phyloP scores from a whole-genome alignment of 2,113 vertebrate species.

The Martes martes region DNA sequence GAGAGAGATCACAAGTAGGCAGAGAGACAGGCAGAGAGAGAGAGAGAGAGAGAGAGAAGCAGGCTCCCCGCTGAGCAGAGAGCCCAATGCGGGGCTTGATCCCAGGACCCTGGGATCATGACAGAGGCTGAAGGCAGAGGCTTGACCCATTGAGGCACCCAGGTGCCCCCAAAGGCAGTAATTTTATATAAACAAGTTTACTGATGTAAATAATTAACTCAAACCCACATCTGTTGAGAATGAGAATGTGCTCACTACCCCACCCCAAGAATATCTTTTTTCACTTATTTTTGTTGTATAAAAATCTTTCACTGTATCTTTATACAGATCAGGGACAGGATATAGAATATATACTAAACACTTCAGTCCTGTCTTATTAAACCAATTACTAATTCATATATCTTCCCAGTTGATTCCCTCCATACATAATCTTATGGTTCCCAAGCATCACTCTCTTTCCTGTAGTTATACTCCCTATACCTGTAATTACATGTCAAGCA shows the following conservation, averaged over 20 bases:
- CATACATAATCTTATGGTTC: neutral
- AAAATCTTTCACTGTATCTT: neutral
- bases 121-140: no score
- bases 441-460: neutral
- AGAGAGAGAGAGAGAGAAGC: no score
- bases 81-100: no score
- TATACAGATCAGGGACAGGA: neutral
- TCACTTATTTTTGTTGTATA: neutral
- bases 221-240: neutral
- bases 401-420: neutral
- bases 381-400: neutral
- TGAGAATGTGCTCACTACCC: neutral
- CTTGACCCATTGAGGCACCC: no score
- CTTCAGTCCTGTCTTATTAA: neutral
- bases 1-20: no score
- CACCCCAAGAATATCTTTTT: neutral
- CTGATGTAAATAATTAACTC: neutral
- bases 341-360: neutral
- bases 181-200: neutral
- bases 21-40: no score
- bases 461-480: neutral
- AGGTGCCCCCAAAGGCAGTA: neutral
- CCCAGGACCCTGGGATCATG: no score
- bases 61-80: no score
- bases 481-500: neutral